Percentiles rank a stretch among this genome's conserved stretches.
phyloP scores from a whole-genome alignment of 2,113 vertebrate genomes.

The Tauraco erythrolophus region DNA sequence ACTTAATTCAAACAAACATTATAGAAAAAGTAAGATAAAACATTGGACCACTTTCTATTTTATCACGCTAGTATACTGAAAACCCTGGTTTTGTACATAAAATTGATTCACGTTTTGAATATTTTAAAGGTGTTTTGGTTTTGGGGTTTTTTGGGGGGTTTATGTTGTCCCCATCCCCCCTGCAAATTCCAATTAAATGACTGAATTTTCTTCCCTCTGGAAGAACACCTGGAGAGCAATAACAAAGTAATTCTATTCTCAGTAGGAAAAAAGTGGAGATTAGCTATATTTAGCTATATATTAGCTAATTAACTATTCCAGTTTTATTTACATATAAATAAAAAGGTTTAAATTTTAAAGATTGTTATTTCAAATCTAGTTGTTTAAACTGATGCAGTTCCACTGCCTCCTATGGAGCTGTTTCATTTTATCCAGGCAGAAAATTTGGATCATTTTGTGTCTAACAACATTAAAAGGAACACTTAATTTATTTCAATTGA shows the following conservation, averaged over 20 bases:
- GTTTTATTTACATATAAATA: background rate
- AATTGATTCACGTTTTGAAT: background rate
- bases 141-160: background rate
- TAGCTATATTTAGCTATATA: no score
- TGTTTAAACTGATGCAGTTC: background rate
- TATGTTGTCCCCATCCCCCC: accelerated
- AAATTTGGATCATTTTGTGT: background rate
- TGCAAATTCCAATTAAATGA: background rate
- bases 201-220: background rate
- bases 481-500: background rate
- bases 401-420: background rate
- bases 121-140: background rate
- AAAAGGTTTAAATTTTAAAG: background rate
- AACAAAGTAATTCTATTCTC: background rate
- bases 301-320: background rate
- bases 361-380: background rate
- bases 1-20: background rate
- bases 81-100: background rate
- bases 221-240: background rate
- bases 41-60: background rate
- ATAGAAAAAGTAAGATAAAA: background rate
- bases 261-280: background rate
- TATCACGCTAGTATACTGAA: background rate
- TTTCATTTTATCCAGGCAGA: background rate
- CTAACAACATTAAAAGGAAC: background rate